These are phyloP conservation scores for Phylloscopus whistleri DNA, from an alignment of 2,113 vertebrate genomes.

Conservation along the genomic window DNA sequence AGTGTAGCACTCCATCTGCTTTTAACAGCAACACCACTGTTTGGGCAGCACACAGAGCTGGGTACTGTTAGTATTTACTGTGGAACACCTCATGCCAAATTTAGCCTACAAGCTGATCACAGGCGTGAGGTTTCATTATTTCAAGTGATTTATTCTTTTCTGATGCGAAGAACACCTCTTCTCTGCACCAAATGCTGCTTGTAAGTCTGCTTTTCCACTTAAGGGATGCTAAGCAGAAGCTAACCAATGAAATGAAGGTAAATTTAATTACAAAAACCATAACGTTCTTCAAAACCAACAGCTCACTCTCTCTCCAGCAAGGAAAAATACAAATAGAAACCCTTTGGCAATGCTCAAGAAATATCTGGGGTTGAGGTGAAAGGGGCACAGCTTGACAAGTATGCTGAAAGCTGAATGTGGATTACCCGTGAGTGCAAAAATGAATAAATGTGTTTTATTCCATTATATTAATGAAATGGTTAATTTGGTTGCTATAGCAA, in stretches of 20 bases:
- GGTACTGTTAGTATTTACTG: slow-evolving; percentile 38
- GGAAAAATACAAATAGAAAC: slow-evolving; percentile 37
- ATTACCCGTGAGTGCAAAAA: slow-evolving; percentile 48
- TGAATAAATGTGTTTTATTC: slow-evolving; percentile 62
- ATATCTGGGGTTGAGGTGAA: slow-evolving; percentile 47
- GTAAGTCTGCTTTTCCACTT: slow-evolving; percentile 51
- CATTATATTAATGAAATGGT: slow-evolving; percentile 80
- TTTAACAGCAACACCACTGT: not conserved
- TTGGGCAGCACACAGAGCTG: slow-evolving; percentile 24
- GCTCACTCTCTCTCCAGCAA: not conserved
- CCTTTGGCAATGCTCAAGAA: slow-evolving; percentile 50
- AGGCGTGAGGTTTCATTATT: slow-evolving; percentile 22
- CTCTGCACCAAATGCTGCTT: slow-evolving; percentile 7
- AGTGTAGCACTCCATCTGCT: not conserved
- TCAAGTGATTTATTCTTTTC: slow-evolving; percentile 57
- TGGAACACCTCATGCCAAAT: slow-evolving; percentile 20
- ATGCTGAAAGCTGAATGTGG: slow-evolving; percentile 56
- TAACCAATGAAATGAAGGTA: slow-evolving; percentile 61
- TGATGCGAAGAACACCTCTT: slow-evolving; percentile 16
- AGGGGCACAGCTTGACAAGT: slow-evolving; percentile 40
- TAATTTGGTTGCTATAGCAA: slow-evolving; percentile 87
- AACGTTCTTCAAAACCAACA: slow-evolving; percentile 36
- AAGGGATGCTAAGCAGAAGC: slow-evolving; percentile 59
- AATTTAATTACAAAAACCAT: slow-evolving; percentile 66
- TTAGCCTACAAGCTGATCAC: not conserved